These are phyloP conservation scores for Brienomyrus brachyistius DNA, from an alignment of 2,113 vertebrate genomes.

Conservation along the genomic window DNA sequence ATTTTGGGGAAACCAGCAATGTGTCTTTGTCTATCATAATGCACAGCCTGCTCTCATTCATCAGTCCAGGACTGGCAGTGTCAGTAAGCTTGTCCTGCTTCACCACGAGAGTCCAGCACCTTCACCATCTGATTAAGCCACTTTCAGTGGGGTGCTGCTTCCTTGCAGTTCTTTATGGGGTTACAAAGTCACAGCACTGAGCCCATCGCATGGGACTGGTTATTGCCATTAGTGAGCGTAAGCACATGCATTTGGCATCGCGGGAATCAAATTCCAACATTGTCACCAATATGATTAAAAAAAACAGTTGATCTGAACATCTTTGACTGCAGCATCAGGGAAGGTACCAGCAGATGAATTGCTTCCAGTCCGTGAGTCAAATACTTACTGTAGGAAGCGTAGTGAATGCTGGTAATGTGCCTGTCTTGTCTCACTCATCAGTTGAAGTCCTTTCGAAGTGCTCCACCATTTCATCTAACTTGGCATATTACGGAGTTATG, in stretches of 20 bases:
- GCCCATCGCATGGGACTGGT: not conserved
- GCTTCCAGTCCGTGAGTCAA: not conserved
- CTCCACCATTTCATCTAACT: not conserved
- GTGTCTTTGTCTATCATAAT: not conserved
- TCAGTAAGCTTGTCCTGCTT: not conserved
- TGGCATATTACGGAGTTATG: not conserved
- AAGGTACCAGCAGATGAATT: not conserved
- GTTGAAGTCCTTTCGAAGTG: not conserved
- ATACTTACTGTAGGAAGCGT: not conserved
- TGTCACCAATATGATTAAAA: not conserved
- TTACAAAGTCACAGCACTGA: not conserved
- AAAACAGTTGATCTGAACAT: not conserved
- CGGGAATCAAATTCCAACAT: not conserved
- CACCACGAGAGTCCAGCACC: not conserved
- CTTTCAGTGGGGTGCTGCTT: not conserved
- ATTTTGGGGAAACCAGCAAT: not conserved
- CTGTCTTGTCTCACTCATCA: not conserved
- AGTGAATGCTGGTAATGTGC: not conserved
- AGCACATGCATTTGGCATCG: not conserved
- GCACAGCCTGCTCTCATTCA: not conserved
- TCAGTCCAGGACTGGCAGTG: not conserved
- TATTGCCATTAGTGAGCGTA: not conserved
- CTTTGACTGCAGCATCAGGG: not conserved
- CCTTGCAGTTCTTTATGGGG: not conserved
- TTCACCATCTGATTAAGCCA: not conserved